Conservation (phyloP, 1,140 invertebrate species). For the Diabrotica virgifera region DNA sequence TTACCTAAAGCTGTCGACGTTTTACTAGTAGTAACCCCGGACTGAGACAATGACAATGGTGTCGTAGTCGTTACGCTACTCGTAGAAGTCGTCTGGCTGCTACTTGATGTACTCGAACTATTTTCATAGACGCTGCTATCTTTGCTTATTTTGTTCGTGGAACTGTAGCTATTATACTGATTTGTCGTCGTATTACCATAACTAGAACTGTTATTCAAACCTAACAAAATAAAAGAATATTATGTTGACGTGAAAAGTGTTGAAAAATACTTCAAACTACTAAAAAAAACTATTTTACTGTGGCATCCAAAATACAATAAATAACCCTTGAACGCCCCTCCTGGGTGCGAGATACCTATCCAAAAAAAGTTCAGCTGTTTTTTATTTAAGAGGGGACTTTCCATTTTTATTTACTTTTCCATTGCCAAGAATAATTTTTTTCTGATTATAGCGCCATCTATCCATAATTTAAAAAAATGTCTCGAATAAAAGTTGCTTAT, state of each 20-base stretch:
- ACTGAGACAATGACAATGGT: constrained; percentile 43
- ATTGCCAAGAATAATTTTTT: no score
- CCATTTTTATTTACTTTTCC: no score
- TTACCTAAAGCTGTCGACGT: constrained; percentile 45
- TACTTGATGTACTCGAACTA: constrained; percentile 50
- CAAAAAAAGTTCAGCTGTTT: no score
- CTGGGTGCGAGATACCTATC: no score
- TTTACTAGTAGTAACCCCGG: constrained; percentile 42
- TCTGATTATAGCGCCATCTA: no score
- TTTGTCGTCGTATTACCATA: constrained; percentile 36
- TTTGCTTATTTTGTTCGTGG: constrained; percentile 53
- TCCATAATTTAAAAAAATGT: no score
- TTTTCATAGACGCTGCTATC: constrained; percentile 57
- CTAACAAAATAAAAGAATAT: constrained; percentile 4
- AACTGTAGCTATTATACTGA: constrained; percentile 47
- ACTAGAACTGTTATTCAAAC: constrained; percentile 35
- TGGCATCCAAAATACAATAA: no score
- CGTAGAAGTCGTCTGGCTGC: constrained; percentile 48
- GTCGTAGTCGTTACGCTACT: constrained; percentile 52
- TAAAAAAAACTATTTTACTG: background rate
- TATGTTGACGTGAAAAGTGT: background rate
- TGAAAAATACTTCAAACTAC: no score
- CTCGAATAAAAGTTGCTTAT: no score
- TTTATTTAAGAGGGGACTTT: no score
- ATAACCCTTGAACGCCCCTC: no score